These are phyloP conservation scores for Seriola rivoliana DNA, from an alignment of 2,113 vertebrate species.

Conservation along the genomic window DNA sequence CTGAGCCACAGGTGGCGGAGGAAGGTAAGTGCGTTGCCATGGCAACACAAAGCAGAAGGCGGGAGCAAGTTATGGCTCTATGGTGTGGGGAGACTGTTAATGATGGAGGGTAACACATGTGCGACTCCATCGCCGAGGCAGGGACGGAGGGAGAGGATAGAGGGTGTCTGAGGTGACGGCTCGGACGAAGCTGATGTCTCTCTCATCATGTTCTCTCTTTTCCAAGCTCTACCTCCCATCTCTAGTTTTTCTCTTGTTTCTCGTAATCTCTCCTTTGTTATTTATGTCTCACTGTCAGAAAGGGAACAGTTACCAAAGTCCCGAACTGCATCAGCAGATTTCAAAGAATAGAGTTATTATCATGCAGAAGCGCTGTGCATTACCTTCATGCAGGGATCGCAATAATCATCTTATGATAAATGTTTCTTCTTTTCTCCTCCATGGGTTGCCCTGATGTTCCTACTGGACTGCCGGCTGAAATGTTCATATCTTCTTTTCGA, in stretches of 20 bases:
- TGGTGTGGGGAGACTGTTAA: constrained; percentile 67
- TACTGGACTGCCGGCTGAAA: no score
- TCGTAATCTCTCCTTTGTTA: background rate
- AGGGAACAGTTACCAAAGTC: background rate
- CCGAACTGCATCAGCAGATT: background rate
- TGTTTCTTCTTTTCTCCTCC: no score
- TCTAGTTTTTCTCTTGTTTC: background rate
- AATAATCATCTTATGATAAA: no score
- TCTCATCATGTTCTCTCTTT: background rate
- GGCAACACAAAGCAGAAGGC: constrained; percentile 58
- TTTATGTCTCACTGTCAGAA: background rate
- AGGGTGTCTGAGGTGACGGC: constrained; percentile 58
- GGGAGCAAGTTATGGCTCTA: constrained; percentile 30
- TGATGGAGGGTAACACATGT: constrained; percentile 27
- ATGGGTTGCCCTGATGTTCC: no score
- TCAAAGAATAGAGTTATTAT: background rate
- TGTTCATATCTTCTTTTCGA: no score
- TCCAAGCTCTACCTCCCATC: background rate
- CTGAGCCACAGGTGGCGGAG: constrained; percentile 49
- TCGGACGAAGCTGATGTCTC: background rate
- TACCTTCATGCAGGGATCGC: no score
- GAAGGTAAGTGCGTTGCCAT: constrained; percentile 49
- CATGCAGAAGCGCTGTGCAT: background rate
- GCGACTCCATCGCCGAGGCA: constrained; percentile 1
- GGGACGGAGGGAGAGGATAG: constrained; percentile 7